phyloP scores from a whole-genome alignment of 2,797 vertebrate species.

The Tarsius wallacei region DNA sequence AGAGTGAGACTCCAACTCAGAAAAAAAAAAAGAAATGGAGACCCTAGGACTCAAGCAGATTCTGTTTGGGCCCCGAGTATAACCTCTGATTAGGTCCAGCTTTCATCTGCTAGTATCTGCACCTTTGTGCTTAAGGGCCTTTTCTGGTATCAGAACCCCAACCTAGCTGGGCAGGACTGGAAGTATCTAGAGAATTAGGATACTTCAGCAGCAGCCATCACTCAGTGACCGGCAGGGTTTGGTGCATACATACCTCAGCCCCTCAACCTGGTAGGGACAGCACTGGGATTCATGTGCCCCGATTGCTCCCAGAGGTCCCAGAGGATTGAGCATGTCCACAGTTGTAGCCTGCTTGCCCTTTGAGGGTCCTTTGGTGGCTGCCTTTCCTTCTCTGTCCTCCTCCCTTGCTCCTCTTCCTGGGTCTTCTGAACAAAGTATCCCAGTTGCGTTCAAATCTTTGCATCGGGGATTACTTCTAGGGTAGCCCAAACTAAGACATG shows the following conservation, averaged over 20 bases:
- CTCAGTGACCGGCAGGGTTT: background rate
- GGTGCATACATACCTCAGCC: background rate
- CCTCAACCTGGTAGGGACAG: background rate
- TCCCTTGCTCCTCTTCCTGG: background rate
- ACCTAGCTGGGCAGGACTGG: background rate
- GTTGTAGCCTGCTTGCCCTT: background rate
- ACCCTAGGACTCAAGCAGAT: background rate
- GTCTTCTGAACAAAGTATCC: background rate
- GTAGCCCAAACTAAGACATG: background rate
- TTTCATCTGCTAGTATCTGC: background rate
- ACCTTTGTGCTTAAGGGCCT: background rate
- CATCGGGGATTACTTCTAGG: background rate
- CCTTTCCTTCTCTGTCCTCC: background rate
- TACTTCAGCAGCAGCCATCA: background rate
- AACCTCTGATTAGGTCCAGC: background rate
- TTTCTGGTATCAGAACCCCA: background rate
- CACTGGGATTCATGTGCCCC: background rate
- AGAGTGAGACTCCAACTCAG: too few species aligned
- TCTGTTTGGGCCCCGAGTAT: fast-evolving
- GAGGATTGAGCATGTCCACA: background rate
- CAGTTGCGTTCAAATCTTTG: background rate
- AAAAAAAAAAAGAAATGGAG: too few species aligned
- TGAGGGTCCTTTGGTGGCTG: background rate
- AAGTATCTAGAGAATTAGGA: background rate
- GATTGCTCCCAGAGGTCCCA: background rate